phyloP scores from a whole-genome alignment of 2,113 vertebrate species.

The Leuciscus idus region DNA sequence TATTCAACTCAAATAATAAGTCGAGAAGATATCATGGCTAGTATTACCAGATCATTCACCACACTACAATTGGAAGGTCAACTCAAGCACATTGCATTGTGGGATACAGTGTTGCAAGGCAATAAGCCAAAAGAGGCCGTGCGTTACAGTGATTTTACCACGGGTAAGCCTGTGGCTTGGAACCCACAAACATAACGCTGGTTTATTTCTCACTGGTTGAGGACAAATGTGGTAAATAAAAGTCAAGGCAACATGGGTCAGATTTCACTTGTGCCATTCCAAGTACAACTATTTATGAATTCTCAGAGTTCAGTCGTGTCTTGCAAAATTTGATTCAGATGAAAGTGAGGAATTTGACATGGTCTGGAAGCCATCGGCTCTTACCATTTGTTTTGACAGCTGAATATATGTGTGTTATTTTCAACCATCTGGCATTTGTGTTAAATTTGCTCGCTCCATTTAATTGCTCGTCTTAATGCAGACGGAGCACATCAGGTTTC shows the following conservation, averaged over 20 bases:
- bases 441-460: slow-evolving; percentile 25
- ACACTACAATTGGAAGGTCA: not conserved
- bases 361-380: slow-evolving; percentile 38
- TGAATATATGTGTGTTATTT: slow-evolving; percentile 30
- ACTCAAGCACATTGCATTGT: not conserved
- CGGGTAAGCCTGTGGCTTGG: not conserved
- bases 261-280: slow-evolving; percentile 26
- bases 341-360: slow-evolving; percentile 31
- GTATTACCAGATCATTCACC: not conserved
- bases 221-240: not conserved
- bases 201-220: not conserved
- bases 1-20: not conserved
- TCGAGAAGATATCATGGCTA: not conserved
- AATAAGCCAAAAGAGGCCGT: not conserved
- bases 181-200: not conserved
- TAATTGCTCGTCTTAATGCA: slow-evolving; percentile 8
- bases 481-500: not conserved
- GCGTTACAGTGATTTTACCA: slow-evolving; percentile 1
- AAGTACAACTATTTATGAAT: slow-evolving; percentile 23
- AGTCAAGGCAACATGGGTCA: slow-evolving; percentile 23
- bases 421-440: slow-evolving; percentile 31
- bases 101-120: not conserved
- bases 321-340: slow-evolving; percentile 26
- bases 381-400: slow-evolving; percentile 44
- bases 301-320: slow-evolving; percentile 23